Conservation (phyloP, 1,140 invertebrate genomes). For the Trichogramma pretiosum region DNA sequence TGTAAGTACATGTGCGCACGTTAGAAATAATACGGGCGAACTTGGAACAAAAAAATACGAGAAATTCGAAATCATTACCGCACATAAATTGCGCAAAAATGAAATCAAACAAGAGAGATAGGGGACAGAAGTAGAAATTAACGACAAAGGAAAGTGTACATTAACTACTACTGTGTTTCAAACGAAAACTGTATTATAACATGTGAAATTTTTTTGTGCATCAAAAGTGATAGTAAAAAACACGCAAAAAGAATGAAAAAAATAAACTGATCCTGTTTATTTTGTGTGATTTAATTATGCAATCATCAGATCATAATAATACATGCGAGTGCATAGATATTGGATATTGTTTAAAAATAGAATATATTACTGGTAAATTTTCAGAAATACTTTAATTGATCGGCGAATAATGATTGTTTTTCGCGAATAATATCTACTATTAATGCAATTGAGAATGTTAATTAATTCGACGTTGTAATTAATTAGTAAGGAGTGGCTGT, state of each 20-base stretch:
- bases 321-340: no score
- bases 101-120: slow-evolving; percentile 10
- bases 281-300: no score
- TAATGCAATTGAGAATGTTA: slow-evolving; percentile 24
- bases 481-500: slow-evolving; percentile 45
- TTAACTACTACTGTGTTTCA: no score
- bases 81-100: no score
- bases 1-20: background rate
- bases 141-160: slow-evolving; percentile 1
- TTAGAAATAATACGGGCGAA: background rate
- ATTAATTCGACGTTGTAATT: slow-evolving; percentile 22
- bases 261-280: no score
- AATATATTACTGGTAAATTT: no score
- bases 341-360: no score
- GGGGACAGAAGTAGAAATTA: background rate
- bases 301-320: no score
- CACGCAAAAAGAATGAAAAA: slow-evolving; percentile 5
- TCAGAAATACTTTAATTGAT: no score
- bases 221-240: slow-evolving; percentile 8
- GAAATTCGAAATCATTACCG: slow-evolving; percentile 10
- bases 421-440: no score
- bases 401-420: no score
- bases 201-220: slow-evolving; percentile 12
- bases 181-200: slow-evolving; percentile 4
- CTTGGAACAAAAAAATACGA: background rate